Base-by-base conservation (phyloP, 2,888 invertebrate species). In the Temnothorax ravouxi region DNA sequence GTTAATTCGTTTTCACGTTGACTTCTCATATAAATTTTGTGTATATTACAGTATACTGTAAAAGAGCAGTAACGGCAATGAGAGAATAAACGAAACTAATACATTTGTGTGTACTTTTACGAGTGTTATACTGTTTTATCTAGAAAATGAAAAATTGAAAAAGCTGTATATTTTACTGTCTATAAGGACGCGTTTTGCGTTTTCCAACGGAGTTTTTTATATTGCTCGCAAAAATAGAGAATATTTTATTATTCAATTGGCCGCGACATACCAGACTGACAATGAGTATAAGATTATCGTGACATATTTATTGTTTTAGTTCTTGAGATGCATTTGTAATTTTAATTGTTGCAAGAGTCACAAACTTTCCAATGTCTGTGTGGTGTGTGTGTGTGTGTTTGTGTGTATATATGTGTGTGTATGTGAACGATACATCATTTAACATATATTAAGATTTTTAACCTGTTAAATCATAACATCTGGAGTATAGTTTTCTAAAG, bases 121-220 rank as follows among this genome's bases (percentile, higher is more conserved):
- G n/a, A 44, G 11, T 15, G 47, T 47, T 15, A 11, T 41, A 61
- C 29, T 75, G 13, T 25, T 34, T 44, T 29, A 61, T 47, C 3
- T n/a, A 41, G 34, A 41, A 34, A 25, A 75, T 50, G 47, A 64
- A 75, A 64, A 75, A 75, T 75, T 50, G 21, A 64, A 18, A 18
- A 1, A 18, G 18, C 1, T 61, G 61, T 61, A 34, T 75, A 62
- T 75, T 50, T 41, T 64, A 21, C 13, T 75, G 21, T 15, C 1
- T 21, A 29, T 25, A 75, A 75, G 34, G 15, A 62, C 11, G 34
- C 0, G 15, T 71, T 50, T 75, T 47, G 21, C 50, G 11, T 64
- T 64, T 38, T 50, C 3, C 34, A 62, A 34, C 3, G 9, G 5
- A 21, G 4, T 21, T 59, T 41, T 62, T 75, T 64, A 38, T 64